Percentiles rank a stretch among this genome's conserved stretches.
phyloP scores from a whole-genome alignment of 1,140 invertebrate species.

The Drosophila pseudoananassae region DNA sequence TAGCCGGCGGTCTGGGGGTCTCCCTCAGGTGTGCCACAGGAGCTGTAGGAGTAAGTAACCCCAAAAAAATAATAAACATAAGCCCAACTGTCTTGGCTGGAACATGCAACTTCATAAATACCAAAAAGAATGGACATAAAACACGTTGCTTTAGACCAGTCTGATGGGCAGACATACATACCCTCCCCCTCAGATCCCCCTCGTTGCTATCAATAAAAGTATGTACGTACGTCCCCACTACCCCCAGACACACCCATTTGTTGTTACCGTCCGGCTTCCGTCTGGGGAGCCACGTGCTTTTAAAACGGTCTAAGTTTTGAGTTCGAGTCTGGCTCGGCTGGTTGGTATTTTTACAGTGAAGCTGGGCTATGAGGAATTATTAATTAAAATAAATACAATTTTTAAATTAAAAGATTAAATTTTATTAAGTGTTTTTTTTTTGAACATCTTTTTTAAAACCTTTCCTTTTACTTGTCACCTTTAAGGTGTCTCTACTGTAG shows the following conservation, averaged over 20 bases:
- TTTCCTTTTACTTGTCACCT: not conserved
- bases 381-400: not conserved
- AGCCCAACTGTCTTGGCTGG: constrained; percentile 41
- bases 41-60: constrained; percentile 12
- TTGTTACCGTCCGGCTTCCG: constrained; percentile 29
- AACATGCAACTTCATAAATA: constrained; percentile 76
- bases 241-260: constrained; percentile 26
- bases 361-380: not conserved
- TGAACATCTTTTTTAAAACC: not conserved
- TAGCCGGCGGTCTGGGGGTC: constrained; percentile 25
- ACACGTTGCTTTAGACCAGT: constrained; percentile 57
- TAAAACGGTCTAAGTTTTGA: constrained; percentile 3
- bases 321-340: constrained; percentile 11
- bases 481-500: not conserved
- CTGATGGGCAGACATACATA: constrained; percentile 31
- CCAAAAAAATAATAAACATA: constrained; percentile 29
- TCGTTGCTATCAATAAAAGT: not conserved
- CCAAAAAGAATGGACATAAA: constrained; percentile 45
- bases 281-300: constrained; percentile 38
- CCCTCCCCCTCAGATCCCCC: not conserved
- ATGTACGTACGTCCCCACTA: not conserved
- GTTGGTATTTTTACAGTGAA: constrained; percentile 12
- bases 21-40: constrained; percentile 30
- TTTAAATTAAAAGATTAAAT: not conserved
- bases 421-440: not conserved